Conservation (phyloP, 2,888 invertebrate genomes). For the Nemotelus pantherinus region DNA sequence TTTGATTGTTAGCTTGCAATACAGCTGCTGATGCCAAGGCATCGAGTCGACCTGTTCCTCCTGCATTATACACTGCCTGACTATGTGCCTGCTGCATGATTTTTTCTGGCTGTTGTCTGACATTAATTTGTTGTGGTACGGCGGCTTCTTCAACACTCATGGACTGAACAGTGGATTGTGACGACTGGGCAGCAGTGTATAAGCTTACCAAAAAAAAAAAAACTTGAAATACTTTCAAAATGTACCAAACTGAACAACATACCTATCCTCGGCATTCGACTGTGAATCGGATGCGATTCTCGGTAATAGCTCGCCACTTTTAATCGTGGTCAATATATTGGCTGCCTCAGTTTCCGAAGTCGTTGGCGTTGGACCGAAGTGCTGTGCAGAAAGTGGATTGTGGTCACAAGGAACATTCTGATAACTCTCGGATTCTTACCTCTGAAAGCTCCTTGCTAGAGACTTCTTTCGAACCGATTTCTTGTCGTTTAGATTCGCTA, state of each 20-base stretch:
- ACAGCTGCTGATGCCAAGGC: slow-evolving; percentile 62
- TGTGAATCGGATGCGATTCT: slow-evolving; percentile 17
- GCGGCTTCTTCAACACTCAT: slow-evolving; percentile 3
- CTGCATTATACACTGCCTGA: slow-evolving; percentile 31
- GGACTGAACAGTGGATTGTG: neutral
- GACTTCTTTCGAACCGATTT: neutral
- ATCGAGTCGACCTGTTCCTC: slow-evolving; percentile 57
- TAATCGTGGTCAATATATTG: slow-evolving; percentile 61
- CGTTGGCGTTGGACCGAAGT: slow-evolving; percentile 52
- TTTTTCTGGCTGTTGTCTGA: neutral
- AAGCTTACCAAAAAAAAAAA: neutral
- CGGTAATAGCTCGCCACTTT: slow-evolving; percentile 57
- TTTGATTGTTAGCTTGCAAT: slow-evolving; percentile 57
- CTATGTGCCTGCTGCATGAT: neutral
- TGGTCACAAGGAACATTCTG: too few relatives aligned
- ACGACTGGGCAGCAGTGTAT: neutral
- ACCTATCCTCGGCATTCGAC: slow-evolving; percentile 4
- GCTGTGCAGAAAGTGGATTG: neutral
- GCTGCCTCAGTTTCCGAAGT: slow-evolving; percentile 62
- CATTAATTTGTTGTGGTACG: neutral
- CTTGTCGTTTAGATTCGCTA: neutral
- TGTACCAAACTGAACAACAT: neutral
- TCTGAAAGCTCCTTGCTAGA: neutral
- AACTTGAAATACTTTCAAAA: neutral
- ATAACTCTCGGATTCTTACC: neutral